Base-by-base conservation (phyloP, 2,888 invertebrate species). In the Parascotia fuliginaria region DNA sequence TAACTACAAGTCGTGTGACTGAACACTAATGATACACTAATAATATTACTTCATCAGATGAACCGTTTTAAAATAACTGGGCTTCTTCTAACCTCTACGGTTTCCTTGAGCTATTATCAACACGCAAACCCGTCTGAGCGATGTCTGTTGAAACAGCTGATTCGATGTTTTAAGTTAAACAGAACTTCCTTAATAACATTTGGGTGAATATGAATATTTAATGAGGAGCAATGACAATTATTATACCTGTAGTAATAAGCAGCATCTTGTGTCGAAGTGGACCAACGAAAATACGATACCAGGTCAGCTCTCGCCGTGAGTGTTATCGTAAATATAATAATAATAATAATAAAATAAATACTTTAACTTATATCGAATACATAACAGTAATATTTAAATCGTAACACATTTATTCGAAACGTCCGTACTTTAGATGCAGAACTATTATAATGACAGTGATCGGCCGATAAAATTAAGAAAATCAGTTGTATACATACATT, bases 81-180 rank as follows among this genome's bases (percentile, higher is more conserved):
- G 43, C 37, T 46, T 41, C 38, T 48, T 33, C 15, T 29, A 46
- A 33, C 48, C 46, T 49, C 52, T 39, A 34, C 24, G 13, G 40
- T 48, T 51, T 48, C 42, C 36, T 47, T 52, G 37, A 38, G 50
- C 61, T 59, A 79, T 79, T 79, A 80, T 60, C 68, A 59, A 65
- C 76, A 79, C 77, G 80, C 79, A 64, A 73, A 62, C 67, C 55
- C 42, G 73, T 79, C 75, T 78, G 65, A 60, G 42, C 51, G 45
- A 32, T 54, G 73, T 79, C 74, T 76, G 46, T 51, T 52, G 55
- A 41, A 68, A 60, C 71, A 78, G 73, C 73, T 77, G 73, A 73
- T 70, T 42, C 24, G 44, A 62, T n/a, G n/a, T n/a, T 58, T 24
- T 19, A 34, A 29, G 36, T 15, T 42, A 33, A 38, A 52, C 33